Evolutionary conservation across 2,113 vertebrate genomes (phyloP), one percentile per base, ranked within the genome.

Genomic region (Sorex araneus): DNA sequence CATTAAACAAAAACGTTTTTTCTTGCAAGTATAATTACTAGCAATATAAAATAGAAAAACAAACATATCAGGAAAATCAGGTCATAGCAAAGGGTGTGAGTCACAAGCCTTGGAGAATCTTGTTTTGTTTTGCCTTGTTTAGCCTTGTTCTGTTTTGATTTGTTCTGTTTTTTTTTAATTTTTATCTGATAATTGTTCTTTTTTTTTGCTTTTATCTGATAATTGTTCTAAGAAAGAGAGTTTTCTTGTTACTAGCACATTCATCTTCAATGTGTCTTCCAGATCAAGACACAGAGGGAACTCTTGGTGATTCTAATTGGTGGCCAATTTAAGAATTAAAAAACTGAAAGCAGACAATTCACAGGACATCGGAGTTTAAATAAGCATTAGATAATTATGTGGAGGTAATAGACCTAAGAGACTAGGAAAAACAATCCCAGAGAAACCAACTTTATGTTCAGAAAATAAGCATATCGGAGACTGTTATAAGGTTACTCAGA

Each of bases 401-500:
- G 8, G 1, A 47, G 10, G 4, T 13, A 60, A 15, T 6, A 30
- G 28, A 63, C 8, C 9, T 40, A 19, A 54, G 71, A 34, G 28
- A 73, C 11, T 19, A 66, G 23, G n/a, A 34, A 30, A 87, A 89
- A 70, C 13, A 21, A 70, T 32, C 45, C 21, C 70, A 19, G 6
- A 74, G 36, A 86, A 94, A n/a, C 25, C 19, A 87, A 47, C 7
- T 64, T 81, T n/a, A 63, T 19, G 27, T 66, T 3, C 0, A 76
- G 23, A 73, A 57, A 60, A 19, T 45, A 54, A 3, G 27, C 11
- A 32, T 2, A 30, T 6, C 15, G 15, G 25, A 57, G 25, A 15
- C 1, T 3, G 18, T 8, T 4, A 1, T 18, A 34, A 8, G 50
- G 8, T 2, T 43, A 1, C 4, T 21, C 63, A 10, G 0, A 18